Percentiles rank a stretch among this genome's conserved stretches.
These are phyloP conservation scores for Drosophila willistoni DNA, from an alignment of 1,140 invertebrate species.

Conservation along the genomic window DNA sequence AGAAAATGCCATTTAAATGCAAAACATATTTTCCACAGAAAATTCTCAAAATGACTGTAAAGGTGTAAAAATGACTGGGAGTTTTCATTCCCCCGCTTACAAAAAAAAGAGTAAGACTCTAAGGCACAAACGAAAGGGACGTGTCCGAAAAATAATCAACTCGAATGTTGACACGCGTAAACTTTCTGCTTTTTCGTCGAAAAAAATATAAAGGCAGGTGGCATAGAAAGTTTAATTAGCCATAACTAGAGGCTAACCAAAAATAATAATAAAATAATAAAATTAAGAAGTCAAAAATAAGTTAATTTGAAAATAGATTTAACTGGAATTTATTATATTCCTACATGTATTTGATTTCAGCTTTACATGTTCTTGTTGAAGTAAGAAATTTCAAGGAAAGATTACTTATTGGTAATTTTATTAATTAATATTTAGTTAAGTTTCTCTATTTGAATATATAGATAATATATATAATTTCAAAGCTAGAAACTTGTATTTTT, in stretches of 20 bases:
- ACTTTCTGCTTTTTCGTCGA: conserved; percentile 23
- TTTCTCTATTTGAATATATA: no score
- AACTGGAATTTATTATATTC: no score
- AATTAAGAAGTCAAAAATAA: background rate
- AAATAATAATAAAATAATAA: background rate
- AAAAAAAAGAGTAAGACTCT: background rate
- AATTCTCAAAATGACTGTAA: conserved; percentile 37
- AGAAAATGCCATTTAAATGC: conserved; percentile 72
- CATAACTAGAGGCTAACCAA: background rate
- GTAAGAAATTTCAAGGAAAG: no score
- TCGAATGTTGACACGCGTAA: conserved; percentile 50
- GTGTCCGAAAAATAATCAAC: conserved; percentile 47
- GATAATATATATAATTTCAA: no score
- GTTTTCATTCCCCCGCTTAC: background rate
- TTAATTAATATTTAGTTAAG: no score
- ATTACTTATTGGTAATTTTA: no score
- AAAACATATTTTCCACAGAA: conserved; percentile 68
- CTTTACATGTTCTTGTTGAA: no score
- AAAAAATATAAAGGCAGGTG: no score
- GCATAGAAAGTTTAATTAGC: no score
- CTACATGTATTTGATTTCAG: no score
- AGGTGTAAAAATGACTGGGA: conserved; percentile 42
- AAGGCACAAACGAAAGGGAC: background rate
- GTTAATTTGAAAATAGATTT: no score
- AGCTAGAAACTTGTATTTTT: no score